phyloP scores from a whole-genome alignment of 2,113 vertebrate genomes.

The Chionodraco myersi region DNA sequence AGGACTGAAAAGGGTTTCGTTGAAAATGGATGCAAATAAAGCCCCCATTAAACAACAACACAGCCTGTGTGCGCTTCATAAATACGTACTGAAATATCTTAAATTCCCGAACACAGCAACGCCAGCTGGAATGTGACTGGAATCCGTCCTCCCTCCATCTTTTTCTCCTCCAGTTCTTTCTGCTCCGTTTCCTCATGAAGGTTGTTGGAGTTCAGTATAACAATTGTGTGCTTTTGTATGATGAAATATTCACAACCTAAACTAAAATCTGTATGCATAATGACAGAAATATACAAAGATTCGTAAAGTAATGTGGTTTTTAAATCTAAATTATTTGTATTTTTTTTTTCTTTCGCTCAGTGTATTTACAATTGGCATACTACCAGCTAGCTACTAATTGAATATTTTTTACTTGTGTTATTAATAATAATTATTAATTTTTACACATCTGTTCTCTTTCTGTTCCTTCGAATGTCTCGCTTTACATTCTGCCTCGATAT shows the following conservation, averaged over 20 bases:
- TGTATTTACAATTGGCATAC: too few species aligned
- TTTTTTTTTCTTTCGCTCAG: too few species aligned
- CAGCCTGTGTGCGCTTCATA: slow-evolving; percentile 12
- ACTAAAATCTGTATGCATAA: background rate
- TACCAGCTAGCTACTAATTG: too few species aligned
- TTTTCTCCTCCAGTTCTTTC: background rate
- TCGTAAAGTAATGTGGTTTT: too few species aligned
- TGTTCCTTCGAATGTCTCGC: background rate
- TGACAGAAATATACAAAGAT: background rate
- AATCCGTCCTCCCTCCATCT: background rate
- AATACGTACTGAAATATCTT: slow-evolving; percentile 9
- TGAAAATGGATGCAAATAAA: slow-evolving; percentile 1
- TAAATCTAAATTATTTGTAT: too few species aligned
- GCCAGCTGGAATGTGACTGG: slow-evolving; percentile 34
- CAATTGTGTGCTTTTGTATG: background rate
- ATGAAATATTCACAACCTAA: background rate
- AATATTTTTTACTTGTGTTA: too few species aligned
- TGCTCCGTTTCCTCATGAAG: background rate
- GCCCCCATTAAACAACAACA: slow-evolving; percentile 4
- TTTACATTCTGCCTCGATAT: background rate
- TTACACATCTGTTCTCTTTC: background rate
- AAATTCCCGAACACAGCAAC: slow-evolving; percentile 41
- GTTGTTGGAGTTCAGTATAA: background rate
- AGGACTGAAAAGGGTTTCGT: slow-evolving; percentile 24
- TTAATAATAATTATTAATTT: too few species aligned